phyloP scores from a whole-genome alignment of 2,797 vertebrate species.

The Garrulus glandarius region DNA sequence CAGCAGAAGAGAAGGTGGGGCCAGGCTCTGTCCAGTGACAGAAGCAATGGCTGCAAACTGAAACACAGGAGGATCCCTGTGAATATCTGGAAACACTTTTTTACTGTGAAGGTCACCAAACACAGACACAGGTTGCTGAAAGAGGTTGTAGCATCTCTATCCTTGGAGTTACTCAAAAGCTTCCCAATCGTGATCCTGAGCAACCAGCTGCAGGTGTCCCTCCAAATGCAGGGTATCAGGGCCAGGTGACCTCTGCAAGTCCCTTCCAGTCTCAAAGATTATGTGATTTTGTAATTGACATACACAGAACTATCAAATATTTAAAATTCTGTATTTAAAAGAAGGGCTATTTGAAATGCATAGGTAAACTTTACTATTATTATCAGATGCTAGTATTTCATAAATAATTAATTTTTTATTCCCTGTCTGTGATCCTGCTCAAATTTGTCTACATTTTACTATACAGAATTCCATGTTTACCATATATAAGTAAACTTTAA shows the following conservation, averaged over 20 bases:
- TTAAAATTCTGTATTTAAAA: background rate
- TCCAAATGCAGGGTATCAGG: background rate
- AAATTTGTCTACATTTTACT: background rate
- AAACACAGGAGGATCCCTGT: background rate
- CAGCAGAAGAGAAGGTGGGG: background rate
- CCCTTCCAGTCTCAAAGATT: background rate
- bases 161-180: background rate
- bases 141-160: background rate
- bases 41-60: background rate
- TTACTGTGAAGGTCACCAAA: background rate
- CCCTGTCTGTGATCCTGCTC: background rate
- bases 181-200: background rate
- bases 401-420: background rate
- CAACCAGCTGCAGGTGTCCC: accelerated
- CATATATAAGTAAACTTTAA: background rate
- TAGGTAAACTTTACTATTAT: background rate
- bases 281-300: background rate
- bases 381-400: background rate
- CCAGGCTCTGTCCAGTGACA: background rate
- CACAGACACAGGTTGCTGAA: background rate
- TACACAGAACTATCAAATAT: background rate
- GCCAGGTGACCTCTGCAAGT: background rate
- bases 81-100: background rate
- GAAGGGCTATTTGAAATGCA: background rate
- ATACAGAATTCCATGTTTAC: background rate